A percentile compares a stretch with the other conserved stretches of the same genome.
These are phyloP conservation scores for Galerucella calmariensis DNA, from an alignment of 2,888 invertebrate genomes.

Conservation along the genomic window DNA sequence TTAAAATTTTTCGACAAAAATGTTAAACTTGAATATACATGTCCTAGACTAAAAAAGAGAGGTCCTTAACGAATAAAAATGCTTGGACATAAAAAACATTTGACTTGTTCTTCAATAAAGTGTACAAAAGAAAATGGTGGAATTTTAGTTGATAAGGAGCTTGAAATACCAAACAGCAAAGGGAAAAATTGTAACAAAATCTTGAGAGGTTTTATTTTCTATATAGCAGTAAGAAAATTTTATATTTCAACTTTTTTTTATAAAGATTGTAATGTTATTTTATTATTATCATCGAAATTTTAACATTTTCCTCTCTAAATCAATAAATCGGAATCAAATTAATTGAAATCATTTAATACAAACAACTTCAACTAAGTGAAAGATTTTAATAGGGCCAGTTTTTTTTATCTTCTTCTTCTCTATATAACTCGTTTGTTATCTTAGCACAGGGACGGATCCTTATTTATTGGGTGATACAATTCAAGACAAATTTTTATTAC, in stretches of 20 bases:
- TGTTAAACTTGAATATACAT: too few relatives aligned
- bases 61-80: too few relatives aligned
- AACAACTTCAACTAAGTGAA: conserved; percentile 63
- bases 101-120: not conserved
- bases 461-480: too few relatives aligned
- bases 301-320: conserved; percentile 10
- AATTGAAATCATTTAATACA: conserved; percentile 55
- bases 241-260: too few relatives aligned
- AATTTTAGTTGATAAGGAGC: not conserved
- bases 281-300: too few relatives aligned
- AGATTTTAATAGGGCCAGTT: conserved; percentile 66
- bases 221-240: too few relatives aligned
- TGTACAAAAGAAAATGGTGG: not conserved
- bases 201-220: too few relatives aligned
- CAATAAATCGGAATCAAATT: conserved; percentile 11
- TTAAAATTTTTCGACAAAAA: not conserved
- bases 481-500: too few relatives aligned
- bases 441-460: conserved; percentile 52
- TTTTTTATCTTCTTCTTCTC: conserved; percentile 51
- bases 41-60: too few relatives aligned
- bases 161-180: not conserved
- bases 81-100: not conserved
- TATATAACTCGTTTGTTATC: conserved; percentile 12
- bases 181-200: not conserved
- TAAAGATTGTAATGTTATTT: too few relatives aligned